Percentiles rank a stretch among this genome's conserved stretches.
Evolutionary conservation across 1,140 invertebrate genomes (phyloP).

Genomic region (Polyergus mexicanus): DNA sequence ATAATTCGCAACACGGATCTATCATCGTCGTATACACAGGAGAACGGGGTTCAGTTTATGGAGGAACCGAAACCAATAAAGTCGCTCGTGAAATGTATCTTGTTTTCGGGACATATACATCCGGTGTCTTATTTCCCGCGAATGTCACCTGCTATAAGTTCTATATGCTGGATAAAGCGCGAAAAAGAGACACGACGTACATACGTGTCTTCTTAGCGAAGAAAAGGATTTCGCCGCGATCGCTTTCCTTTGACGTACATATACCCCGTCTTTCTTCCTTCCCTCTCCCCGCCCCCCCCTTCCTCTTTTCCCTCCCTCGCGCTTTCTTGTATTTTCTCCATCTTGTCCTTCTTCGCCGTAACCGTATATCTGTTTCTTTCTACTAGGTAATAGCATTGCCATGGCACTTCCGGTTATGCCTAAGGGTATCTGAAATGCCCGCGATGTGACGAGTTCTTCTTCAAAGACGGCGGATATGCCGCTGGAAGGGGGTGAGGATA

Average conservation of each 20-base stretch:
- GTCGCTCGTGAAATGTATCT: conserved; percentile 59
- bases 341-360: conserved; percentile 3
- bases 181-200: conserved; percentile 42
- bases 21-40: neutral
- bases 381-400: conserved; percentile 69
- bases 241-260: conserved; percentile 43
- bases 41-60: conserved; percentile 51
- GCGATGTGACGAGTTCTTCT: conserved; percentile 72
- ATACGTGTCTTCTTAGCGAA: conserved; percentile 49
- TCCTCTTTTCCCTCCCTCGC: neutral
- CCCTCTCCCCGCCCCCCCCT: neutral
- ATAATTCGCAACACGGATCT: conserved; percentile 30
- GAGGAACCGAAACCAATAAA: conserved; percentile 53
- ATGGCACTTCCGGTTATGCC: conserved; percentile 66
- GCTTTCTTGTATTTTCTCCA: neutral
- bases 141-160: conserved; percentile 62
- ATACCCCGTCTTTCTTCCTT: neutral
- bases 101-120: conserved; percentile 59
- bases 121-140: conserved; percentile 52
- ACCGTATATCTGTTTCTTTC: conserved; percentile 47
- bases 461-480: conserved; percentile 72
- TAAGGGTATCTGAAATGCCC: conserved; percentile 70
- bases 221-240: conserved; percentile 59
- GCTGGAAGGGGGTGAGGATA: conserved; percentile 32
- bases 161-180: conserved; percentile 49